Evolutionary conservation across 2,113 vertebrate genomes (phyloP), one percentile per base, ranked within the genome.

Genomic region (Rostratula benghalensis): DNA sequence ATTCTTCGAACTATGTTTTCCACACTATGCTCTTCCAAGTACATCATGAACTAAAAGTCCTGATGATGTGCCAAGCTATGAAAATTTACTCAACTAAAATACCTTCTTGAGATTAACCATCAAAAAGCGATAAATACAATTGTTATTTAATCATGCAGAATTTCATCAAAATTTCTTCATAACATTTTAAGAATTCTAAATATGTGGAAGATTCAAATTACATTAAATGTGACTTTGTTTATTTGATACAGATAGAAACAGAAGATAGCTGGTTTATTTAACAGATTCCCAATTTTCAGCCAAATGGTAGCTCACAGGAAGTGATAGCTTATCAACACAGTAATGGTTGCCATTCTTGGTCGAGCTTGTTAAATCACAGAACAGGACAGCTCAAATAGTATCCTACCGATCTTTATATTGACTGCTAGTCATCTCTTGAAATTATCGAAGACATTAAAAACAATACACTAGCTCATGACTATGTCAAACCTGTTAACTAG

Each of bases 1-100:
- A 91, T 88, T 89, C 85, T 90, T 85, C 2, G 2, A 77, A 56
- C 50, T 37, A 27, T 83, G 60, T 96, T 96, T 95, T 96, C 75
- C 71, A 88, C 28, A 46, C 67, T 70, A 23, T 25, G 54, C 46
- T 77, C 51, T 80, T 94, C 90, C 59, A 91, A 95, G 87, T 54
- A 95, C 87, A 94, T 46, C 78, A 91, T 37, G 90, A 91, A 94
- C 92, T 91, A 24, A 50, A 85, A 91, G 50, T 86, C 31, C 84
- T 94, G 91, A 93, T 54, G 10, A 33, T n/a, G 50, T 90, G 90
- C 82, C 78, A 93, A 10, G 13, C n/a, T 87, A 59, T 61, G n/a
- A 71, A 56, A 60, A 89, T 79, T 24, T 19, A 85, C 43, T 9
- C 54, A 56, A 37, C 0, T 60, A 31, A 82, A 91, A 60, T 54